Conservation (phyloP, 2,113 vertebrate species). For the Nesogale talazaci region DNA sequence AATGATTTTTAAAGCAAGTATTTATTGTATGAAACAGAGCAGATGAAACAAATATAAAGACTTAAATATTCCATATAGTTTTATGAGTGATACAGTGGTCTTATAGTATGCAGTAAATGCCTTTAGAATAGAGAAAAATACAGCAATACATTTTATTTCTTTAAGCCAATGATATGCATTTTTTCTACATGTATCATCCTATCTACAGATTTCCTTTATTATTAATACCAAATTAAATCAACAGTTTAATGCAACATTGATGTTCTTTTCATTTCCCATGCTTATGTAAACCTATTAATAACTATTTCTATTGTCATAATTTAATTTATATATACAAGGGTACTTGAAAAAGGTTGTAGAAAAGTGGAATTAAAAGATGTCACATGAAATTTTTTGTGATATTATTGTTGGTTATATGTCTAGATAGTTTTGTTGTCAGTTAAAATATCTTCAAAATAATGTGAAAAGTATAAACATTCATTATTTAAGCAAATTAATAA, state of each 20-base stretch:
- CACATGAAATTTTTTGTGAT: too few relatives aligned
- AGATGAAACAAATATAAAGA: too few relatives aligned
- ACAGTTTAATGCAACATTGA: not conserved
- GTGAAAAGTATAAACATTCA: too few relatives aligned
- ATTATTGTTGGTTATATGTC: too few relatives aligned
- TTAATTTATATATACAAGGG: not conserved
- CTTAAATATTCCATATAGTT: not conserved
- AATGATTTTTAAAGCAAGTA: too few relatives aligned
- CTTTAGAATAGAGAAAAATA: conserved; percentile 12
- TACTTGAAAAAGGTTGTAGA: too few relatives aligned
- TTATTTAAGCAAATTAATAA: too few relatives aligned
- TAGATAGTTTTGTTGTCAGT: too few relatives aligned
- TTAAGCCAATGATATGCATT: not conserved
- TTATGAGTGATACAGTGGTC: not conserved
- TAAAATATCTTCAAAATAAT: too few relatives aligned
- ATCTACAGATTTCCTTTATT: not conserved
- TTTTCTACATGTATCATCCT: not conserved
- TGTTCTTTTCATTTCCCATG: not conserved
- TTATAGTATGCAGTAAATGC: not conserved
- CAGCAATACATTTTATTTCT: not conserved
- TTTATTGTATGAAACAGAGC: too few relatives aligned
- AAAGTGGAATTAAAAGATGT: too few relatives aligned
- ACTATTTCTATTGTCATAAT: not conserved
- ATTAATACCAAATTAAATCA: not conserved
- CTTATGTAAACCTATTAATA: not conserved